A percentile compares a stretch with the other conserved stretches of the same genome.
Conservation (phyloP, 1,140 invertebrate species). For the Gyrodactylus salaris region DNA sequence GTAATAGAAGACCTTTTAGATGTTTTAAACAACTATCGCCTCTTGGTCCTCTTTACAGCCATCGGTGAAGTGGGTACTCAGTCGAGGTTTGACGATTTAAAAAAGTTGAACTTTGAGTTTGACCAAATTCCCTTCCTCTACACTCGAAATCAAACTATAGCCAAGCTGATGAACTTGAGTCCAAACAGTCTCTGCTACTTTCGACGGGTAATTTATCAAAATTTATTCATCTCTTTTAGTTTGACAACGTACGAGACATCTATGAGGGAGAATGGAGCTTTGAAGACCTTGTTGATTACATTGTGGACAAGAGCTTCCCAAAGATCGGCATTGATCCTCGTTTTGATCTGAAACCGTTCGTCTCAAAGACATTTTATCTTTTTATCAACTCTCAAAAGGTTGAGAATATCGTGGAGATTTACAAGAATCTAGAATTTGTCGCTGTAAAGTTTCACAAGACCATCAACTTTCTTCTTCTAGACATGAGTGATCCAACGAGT, state of each 20-base stretch:
- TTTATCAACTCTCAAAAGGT: not conserved
- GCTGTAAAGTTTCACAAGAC: not conserved
- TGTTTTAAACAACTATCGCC: not conserved
- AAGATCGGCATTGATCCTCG: not conserved
- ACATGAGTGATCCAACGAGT: not conserved
- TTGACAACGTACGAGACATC: not conserved
- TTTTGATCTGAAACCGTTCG: not conserved
- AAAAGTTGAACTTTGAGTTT: not conserved
- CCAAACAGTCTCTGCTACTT: not conserved
- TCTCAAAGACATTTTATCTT: not conserved
- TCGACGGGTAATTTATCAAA: too few relatives aligned
- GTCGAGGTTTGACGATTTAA: not conserved
- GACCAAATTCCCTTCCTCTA: not conserved
- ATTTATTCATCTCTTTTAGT: too few relatives aligned
- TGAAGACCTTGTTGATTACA: not conserved
- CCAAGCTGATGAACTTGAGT: not conserved
- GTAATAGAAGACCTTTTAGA: not conserved
- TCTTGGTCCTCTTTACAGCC: not conserved
- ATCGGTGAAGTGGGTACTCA: too few relatives aligned
- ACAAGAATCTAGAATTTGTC: not conserved
- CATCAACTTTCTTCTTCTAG: not conserved
- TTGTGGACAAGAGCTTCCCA: not conserved
- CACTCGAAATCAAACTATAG: not conserved
- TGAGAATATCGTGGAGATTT: not conserved
- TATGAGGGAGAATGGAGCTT: not conserved